Evolutionary conservation across 1,140 invertebrate species (phyloP), one percentile per base, ranked within the genome.

Genomic region (Temnothorax curvispinosus): DNA sequence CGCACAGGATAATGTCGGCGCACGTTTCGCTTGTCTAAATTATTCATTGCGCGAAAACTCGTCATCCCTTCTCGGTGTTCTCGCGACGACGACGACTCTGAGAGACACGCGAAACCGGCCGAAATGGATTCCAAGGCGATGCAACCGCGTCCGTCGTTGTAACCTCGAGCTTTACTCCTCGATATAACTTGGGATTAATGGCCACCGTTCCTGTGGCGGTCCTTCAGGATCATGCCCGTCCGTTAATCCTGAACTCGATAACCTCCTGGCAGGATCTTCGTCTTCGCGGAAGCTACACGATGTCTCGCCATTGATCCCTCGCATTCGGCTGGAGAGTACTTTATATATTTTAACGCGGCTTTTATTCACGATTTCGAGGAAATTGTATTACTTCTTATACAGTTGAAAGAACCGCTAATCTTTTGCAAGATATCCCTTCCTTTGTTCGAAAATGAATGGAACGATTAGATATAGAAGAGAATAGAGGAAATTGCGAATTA

Each of bases 121-220:
- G 74, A 64, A 82, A 88, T 27, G 4, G 77, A 72, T 80, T 78
- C 47, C 52, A n/a, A 32, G 58, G 11, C n/a, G 41, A 52, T 38
- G 60, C 27, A 76, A 47, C n/a, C 47, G 54, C 67, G 50, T 64
- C 4, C n/a, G 35, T 35, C 91, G 44, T 52, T 90, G 91, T 93
- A 92, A 93, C 88, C 71, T 88, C 87, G 84, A 91, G 91, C 91
- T 92, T 93, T 94, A 93, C 92, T 93, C 86, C 82, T 85, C 27
- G 90, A 93, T 93, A 93, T 92, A 92, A 92, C 89, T 90, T 65
- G 85, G 87, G 90, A 92, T 93, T 92, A 94, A 93, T 91, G 90
- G 91, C 86, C 82, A 90, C 88, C 89, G 88, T 92, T 91, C 58
- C 86, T 85, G 69, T 65, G 60, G 78, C 87, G 80, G 81, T 90